Percentiles rank a stretch among this genome's conserved stretches.
Evolutionary conservation across 2,113 vertebrate genomes (phyloP).

Genomic region (Xenopus tropicalis): DNA sequence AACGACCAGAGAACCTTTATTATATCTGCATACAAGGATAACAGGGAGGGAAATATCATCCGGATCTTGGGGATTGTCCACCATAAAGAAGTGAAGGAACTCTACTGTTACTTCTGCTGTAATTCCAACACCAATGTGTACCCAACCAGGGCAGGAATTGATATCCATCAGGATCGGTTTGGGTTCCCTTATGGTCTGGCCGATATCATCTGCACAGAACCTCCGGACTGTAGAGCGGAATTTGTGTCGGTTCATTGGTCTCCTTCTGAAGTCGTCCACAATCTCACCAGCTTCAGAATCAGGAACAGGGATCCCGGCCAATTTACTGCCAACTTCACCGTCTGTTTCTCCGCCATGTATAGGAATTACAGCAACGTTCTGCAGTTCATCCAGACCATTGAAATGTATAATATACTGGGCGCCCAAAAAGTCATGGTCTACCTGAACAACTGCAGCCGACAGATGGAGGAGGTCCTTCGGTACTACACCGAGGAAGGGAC

Average conservation of each 20-base stretch:
- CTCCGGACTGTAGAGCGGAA: slow-evolving; percentile 41
- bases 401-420: slow-evolving; percentile 75
- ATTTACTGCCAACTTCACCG: slow-evolving; percentile 62
- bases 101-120: slow-evolving; percentile 68
- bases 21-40: neutral
- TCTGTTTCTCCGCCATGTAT: slow-evolving; percentile 74
- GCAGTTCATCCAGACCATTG: slow-evolving; percentile 69
- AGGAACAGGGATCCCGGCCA: slow-evolving; percentile 43
- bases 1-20: neutral
- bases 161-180: slow-evolving; percentile 63
- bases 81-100: slow-evolving; percentile 55
- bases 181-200: slow-evolving; percentile 63
- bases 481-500: slow-evolving; percentile 63
- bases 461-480: slow-evolving; percentile 63
- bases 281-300: slow-evolving; percentile 56
- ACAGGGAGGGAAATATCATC: neutral
- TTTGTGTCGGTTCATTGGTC: slow-evolving; percentile 46
- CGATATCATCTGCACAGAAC: slow-evolving; percentile 51
- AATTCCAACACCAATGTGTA: neutral
- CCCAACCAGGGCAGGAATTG: slow-evolving; percentile 44
- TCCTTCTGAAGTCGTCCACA: slow-evolving; percentile 17
- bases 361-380: slow-evolving; percentile 69
- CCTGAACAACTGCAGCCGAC: slow-evolving; percentile 66
- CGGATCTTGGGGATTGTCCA: slow-evolving; percentile 51
- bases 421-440: slow-evolving; percentile 68